These are phyloP conservation scores for Sericinus montela DNA, from an alignment of 2,888 invertebrate genomes.

Conservation along the genomic window DNA sequence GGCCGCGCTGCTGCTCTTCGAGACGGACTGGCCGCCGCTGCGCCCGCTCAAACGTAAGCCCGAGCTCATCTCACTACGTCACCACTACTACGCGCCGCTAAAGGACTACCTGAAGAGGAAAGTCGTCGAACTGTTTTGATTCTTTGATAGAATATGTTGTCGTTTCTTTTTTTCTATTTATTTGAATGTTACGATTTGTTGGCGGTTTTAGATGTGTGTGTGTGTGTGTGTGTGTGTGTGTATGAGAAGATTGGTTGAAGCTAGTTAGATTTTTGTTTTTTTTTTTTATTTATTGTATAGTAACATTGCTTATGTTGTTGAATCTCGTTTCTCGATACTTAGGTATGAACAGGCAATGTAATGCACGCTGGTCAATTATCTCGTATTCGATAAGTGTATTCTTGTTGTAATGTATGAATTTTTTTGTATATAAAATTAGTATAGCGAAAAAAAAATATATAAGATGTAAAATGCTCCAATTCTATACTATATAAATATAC, in stretches of 20 bases:
- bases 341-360: background rate
- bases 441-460: too few species aligned
- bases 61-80: conserved; percentile 86
- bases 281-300: too few species aligned
- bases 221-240: background rate
- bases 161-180: too few species aligned
- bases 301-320: too few species aligned
- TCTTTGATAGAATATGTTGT: conserved; percentile 20
- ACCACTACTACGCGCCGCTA: conserved; percentile 90
- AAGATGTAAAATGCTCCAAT: too few species aligned
- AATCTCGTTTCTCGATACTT: background rate
- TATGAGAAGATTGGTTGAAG: background rate
- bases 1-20: conserved; percentile 85
- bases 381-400: too few species aligned
- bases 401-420: too few species aligned
- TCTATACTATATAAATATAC: too few species aligned
- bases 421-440: too few species aligned
- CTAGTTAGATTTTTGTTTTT: background rate
- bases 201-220: background rate
- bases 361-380: background rate
- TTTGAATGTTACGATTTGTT: background rate
- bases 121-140: conserved; percentile 82
- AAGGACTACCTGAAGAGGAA: conserved; percentile 86
- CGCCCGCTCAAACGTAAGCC: conserved; percentile 85
- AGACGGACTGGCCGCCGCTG: conserved; percentile 87